These are phyloP conservation scores for Spodoptera littoralis DNA, from an alignment of 2,888 invertebrate species.

Conservation along the genomic window DNA sequence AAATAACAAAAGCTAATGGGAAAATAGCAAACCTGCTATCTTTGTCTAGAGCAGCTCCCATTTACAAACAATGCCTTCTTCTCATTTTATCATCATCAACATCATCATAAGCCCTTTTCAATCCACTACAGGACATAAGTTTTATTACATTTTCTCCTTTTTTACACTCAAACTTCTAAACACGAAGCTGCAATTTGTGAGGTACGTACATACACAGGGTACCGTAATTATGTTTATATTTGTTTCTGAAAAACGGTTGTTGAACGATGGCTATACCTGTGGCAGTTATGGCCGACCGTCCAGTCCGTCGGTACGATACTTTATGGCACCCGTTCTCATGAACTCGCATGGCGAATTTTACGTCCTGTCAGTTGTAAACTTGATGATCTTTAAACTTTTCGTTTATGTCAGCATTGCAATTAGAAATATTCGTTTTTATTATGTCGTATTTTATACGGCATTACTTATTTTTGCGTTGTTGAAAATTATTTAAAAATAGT, in stretches of 20 bases:
- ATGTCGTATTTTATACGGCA: slow-evolving; percentile 42
- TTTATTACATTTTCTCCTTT: too few relatives aligned
- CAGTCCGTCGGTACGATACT: slow-evolving; percentile 23
- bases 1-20: too few relatives aligned
- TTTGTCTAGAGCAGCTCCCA: too few relatives aligned
- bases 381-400: slow-evolving; percentile 66
- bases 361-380: slow-evolving; percentile 61
- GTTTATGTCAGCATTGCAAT: slow-evolving; percentile 64
- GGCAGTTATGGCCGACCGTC: slow-evolving; percentile 3
- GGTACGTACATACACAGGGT: background rate
- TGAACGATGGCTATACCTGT: slow-evolving; percentile 5
- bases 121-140: too few relatives aligned
- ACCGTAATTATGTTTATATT: slow-evolving; percentile 11
- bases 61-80: too few relatives aligned
- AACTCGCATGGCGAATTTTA: slow-evolving; percentile 56
- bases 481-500: too few relatives aligned
- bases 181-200: slow-evolving; percentile 18
- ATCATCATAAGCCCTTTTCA: too few relatives aligned
- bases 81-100: too few relatives aligned
- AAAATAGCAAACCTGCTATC: too few relatives aligned
- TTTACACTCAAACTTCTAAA: background rate
- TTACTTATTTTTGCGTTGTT: slow-evolving; percentile 27
- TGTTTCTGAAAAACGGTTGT: slow-evolving; percentile 17
- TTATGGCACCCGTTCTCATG: slow-evolving; percentile 49
- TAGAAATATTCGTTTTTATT: slow-evolving; percentile 59